phyloP scores from a whole-genome alignment of 2,888 invertebrate genomes.

The Leptogaster cylindrica region DNA sequence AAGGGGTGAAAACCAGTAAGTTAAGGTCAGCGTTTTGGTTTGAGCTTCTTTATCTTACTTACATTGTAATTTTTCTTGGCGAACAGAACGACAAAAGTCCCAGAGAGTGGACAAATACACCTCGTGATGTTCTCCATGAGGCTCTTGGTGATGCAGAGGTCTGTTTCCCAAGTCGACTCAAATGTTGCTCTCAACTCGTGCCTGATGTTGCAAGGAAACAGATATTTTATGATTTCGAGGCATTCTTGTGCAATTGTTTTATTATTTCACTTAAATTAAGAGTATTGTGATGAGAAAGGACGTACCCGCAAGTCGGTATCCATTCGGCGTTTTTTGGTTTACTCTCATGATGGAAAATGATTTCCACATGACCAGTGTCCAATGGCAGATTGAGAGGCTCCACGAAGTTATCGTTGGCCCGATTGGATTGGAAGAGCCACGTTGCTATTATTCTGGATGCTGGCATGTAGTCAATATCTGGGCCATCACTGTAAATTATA shows the following conservation, averaged over 20 bases:
- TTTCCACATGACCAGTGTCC: conserved; percentile 61
- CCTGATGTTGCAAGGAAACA: no score
- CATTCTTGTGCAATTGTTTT: no score
- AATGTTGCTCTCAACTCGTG: conserved; percentile 63
- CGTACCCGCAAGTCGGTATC: conserved; percentile 61
- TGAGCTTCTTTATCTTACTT: conserved; percentile 53
- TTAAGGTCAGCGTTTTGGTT: conserved; percentile 18
- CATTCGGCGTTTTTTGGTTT: conserved; percentile 57
- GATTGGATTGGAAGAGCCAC: conserved; percentile 61
- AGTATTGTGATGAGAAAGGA: background rate
- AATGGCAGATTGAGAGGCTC: conserved; percentile 59
- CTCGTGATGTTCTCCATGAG: conserved; percentile 64
- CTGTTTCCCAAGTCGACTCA: conserved; percentile 69
- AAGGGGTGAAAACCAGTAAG: conserved; percentile 19
- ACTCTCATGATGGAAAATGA: conserved; percentile 61
- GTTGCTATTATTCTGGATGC: conserved; percentile 62
- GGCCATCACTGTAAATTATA: conserved; percentile 44
- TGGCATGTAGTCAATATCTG: conserved; percentile 57
- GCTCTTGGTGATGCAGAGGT: conserved; percentile 65
- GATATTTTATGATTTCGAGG: conserved; percentile 9
- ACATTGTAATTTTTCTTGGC: conserved; percentile 65
- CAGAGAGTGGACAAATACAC: conserved; percentile 69
- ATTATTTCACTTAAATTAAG: background rate
- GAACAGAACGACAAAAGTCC: conserved; percentile 69
- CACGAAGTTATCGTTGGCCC: conserved; percentile 59